Base-by-base conservation (phyloP, 2,888 invertebrate genomes). In the Cremastinae sp. region DNA sequence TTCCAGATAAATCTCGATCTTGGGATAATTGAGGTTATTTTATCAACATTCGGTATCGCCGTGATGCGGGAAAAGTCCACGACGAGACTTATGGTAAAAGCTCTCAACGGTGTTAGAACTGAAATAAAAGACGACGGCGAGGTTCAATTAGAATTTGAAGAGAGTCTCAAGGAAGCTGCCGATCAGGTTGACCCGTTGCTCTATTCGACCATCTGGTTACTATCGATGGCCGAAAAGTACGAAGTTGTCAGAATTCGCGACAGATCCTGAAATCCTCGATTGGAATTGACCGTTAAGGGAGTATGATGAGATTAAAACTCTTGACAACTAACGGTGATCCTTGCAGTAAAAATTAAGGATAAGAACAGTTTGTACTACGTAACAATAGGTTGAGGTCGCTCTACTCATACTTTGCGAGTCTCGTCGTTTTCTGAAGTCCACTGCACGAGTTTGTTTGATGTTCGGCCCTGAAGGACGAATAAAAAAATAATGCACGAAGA, bases 121-220 rank as follows among this genome's bases (percentile, higher is more conserved):
- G 81, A 81, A 70, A 73, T 81, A 49, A 80, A 71, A 7, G 53
- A 68, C 14, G 76, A 75, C 51, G 75, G 74, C 1, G 76, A 80
- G 5, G 74, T 81, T 53, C 81, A 80, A 65, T 59, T 83, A 18
- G 82, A 81, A 64, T 83, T 81, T 66, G 83, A 83, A 51, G 79
- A 81, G 59, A 80, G 75, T 55, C 72, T 80, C n/a, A 81, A 82
- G 73, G 80, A 82, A 49, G 81, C 83, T 0, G 72, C 80, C n/a
- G 83, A 82, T 68, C 79, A 78, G 58, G 79, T 83, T n/a, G 82
- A 83, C 76, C 80, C 81, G 37, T 75, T 83, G 58, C 70, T 81
- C 20, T 82, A 81, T 62, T 80, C 82, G 8, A 81, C 79, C n/a
- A 75, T 80, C 45, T 81, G 83, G 80, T 49, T 83, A 9, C 70